phyloP scores from a whole-genome alignment of 2,797 vertebrate species.

The Channa striata region DNA sequence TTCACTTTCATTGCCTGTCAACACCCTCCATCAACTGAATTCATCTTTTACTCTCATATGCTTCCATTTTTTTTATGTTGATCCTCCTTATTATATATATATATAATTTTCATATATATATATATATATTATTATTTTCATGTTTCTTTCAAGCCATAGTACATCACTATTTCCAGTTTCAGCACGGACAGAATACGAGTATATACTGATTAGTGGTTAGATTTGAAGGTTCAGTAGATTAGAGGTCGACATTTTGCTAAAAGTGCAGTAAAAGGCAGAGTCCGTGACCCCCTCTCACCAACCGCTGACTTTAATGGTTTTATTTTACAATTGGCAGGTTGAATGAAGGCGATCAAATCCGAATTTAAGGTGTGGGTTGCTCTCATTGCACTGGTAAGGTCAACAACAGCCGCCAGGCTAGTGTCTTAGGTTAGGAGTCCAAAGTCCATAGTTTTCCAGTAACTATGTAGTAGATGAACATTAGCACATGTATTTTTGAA shows the following conservation, averaged over 20 bases:
- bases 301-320: constrained; percentile 39
- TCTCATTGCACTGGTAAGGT: constrained; percentile 72
- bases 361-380: constrained; percentile 74
- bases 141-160: constrained; percentile 4
- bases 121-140: not conserved
- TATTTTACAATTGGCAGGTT: constrained; percentile 79
- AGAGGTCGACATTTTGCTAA: not conserved
- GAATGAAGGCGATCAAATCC: constrained; percentile 84
- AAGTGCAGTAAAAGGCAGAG: not conserved
- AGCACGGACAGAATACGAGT: not conserved
- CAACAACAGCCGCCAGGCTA: constrained; percentile 13
- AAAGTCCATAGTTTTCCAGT: not conserved
- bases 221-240: not conserved
- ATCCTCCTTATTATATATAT: too few relatives aligned
- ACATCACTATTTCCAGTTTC: not conserved
- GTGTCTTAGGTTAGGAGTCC: constrained; percentile 5
- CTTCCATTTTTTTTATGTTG: constrained; percentile 1
- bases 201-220: too few relatives aligned
- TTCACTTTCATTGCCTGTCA: not conserved
- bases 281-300: constrained; percentile 4
- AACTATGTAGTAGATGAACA: constrained; percentile 16
- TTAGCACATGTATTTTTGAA: not conserved
- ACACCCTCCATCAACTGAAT: not conserved
- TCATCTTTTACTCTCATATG: constrained; percentile 12
- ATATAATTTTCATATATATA: too few relatives aligned